Percentiles rank a stretch among this genome's conserved stretches.
These are phyloP conservation scores for Boleophthalmus pectinirostris DNA, from an alignment of 2,113 vertebrate genomes.

Conservation along the genomic window DNA sequence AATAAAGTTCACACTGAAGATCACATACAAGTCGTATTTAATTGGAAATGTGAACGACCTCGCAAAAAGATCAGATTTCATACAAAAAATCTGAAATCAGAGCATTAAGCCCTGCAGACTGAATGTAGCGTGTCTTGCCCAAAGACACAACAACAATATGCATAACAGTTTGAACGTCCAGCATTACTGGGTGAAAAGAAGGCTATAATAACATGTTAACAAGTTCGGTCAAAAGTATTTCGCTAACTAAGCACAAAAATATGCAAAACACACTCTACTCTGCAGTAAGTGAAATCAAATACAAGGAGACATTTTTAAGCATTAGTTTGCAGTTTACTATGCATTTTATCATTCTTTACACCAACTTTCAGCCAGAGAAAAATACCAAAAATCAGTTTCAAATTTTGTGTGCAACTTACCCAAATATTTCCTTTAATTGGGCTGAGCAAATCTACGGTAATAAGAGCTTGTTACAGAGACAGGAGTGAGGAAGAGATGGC, in stretches of 20 bases:
- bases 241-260: neutral
- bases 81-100: no score
- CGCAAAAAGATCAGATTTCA: no score
- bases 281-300: neutral
- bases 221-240: neutral
- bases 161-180: no score
- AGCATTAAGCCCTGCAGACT: no score
- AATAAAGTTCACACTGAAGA: no score
- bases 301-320: no score
- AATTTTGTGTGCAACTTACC: constrained; percentile 7
- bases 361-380: constrained; percentile 27
- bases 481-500: neutral
- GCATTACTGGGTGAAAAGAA: no score
- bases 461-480: constrained; percentile 31
- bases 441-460: constrained; percentile 25
- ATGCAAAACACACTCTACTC: neutral
- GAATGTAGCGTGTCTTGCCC: no score
- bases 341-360: constrained; percentile 23
- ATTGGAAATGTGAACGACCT: no score
- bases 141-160: no score
- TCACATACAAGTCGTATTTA: no score
- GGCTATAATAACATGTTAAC: no score
- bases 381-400: neutral
- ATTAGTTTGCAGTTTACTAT: constrained; percentile 40
- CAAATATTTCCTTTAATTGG: constrained; percentile 36